Base-by-base conservation (phyloP, 1,140 invertebrate genomes). In the Chlorops oryzae region DNA sequence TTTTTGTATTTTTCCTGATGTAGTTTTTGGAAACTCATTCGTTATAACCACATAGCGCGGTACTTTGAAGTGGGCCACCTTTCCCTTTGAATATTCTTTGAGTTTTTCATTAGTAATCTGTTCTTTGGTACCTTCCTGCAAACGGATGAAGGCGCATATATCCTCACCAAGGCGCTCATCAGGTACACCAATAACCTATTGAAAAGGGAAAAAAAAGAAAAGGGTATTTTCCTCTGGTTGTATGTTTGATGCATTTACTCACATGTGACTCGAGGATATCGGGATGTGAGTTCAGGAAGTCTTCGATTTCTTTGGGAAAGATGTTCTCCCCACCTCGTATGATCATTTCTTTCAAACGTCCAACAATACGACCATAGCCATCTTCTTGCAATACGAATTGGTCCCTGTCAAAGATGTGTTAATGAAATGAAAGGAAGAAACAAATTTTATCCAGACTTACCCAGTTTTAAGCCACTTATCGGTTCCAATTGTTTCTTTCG, bases 321-420 rank as follows among this genome's bases (percentile, higher is more conserved):
- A 96, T 85, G 70, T 96, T 96, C 73, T 96, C 92, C 23, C 93
- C 93, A 39, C 93, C 92, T 50, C 92, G 76, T 25, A 94, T 95
- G 28, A 96, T 84, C 79, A 95, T 81, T 56, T 96, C 92, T 70
- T 95, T 96, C 3, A 87, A 72, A 42, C 93, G 77, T 2, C 92
- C 92, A 32, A 92, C 82, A 47, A 96, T 82, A 49, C 75, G 67
- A 0, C 86, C 84, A 62, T 89, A 91, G 2, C 91, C 92, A 56
- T 90, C 77, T 50, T 80, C 76, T 47, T 82, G 74, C 49, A 96
- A 75, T 0, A 86, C 61, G 28, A 86, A 90, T 55, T 86, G 78
- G 75, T 96, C 92, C 1, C 88, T 88, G 61, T 20, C 73, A 66
- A 51, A 54, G 18, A 53, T 51, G 51, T 46, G 52, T 20, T 44